A percentile compares a stretch with the other conserved stretches of the same genome.
phyloP scores from a whole-genome alignment of 2,797 vertebrate genomes.

The Betta splendens region DNA sequence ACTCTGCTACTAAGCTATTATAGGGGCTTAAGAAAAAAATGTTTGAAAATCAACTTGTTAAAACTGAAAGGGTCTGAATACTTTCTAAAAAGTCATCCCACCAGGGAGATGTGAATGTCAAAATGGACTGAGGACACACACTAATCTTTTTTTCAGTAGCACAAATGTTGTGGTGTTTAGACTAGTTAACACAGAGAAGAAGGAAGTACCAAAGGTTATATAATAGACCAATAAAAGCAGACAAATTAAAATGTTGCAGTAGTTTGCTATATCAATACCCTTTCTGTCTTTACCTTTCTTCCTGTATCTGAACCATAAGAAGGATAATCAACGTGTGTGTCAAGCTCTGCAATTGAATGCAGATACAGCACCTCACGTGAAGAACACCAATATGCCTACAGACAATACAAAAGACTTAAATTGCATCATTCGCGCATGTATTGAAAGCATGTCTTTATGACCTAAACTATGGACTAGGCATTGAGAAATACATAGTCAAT shows the following conservation, averaged over 20 bases:
- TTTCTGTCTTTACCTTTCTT: not conserved
- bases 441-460: slow-evolving; percentile 14
- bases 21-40: too few relatives aligned
- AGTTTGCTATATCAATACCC: not conserved
- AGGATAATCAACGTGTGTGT: too few relatives aligned
- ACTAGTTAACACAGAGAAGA: slow-evolving; percentile 50
- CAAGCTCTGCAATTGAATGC: too few relatives aligned
- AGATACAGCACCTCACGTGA: slow-evolving; percentile 6
- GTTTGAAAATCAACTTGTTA: too few relatives aligned
- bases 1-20: too few relatives aligned
- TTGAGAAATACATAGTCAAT: not conserved
- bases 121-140: too few relatives aligned
- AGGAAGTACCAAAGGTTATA: slow-evolving; percentile 75
- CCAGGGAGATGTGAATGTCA: too few relatives aligned
- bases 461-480: slow-evolving; percentile 5
- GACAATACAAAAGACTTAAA: slow-evolving; percentile 15
- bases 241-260: slow-evolving; percentile 9
- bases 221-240: slow-evolving; percentile 37
- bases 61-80: too few relatives aligned
- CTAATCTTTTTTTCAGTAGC: too few relatives aligned
- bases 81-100: too few relatives aligned
- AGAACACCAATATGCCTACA: slow-evolving; percentile 13
- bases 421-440: slow-evolving; percentile 3
- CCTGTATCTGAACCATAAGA: too few relatives aligned
- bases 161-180: slow-evolving; percentile 25